Evolutionary conservation across 1,140 invertebrate species (phyloP).

Genomic region (Nomia melanderi): DNA sequence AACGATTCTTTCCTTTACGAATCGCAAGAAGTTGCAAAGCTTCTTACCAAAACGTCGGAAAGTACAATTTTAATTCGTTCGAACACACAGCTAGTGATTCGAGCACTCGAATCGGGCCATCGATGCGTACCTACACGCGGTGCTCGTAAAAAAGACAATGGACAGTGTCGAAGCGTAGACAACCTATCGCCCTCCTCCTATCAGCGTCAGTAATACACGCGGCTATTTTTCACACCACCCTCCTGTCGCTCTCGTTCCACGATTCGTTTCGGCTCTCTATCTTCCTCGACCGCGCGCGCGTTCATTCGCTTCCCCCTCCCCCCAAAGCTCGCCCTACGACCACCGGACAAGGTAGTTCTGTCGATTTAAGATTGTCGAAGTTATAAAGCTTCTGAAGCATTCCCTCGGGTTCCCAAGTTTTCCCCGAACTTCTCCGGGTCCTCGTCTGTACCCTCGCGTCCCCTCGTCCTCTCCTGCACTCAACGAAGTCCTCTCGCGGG

Average conservation of each 20-base stretch:
- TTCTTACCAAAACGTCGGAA: too few relatives aligned
- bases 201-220: conserved; percentile 42
- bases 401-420: conserved; percentile 65
- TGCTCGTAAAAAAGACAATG: conserved; percentile 45
- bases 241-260: background rate
- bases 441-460: conserved; percentile 22
- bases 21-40: too few relatives aligned
- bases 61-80: too few relatives aligned
- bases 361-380: conserved; percentile 69
- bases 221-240: conserved; percentile 50
- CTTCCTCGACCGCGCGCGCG: conserved; percentile 5
- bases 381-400: conserved; percentile 68
- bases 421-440: conserved; percentile 40
- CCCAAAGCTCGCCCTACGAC: conserved; percentile 29
- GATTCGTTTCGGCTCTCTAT: background rate
- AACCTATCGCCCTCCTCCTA: conserved; percentile 19
- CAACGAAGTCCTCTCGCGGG: background rate
- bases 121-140: conserved; percentile 7
- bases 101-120: background rate
- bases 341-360: conserved; percentile 57
- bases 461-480: background rate
- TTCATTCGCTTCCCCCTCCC: conserved; percentile 17
- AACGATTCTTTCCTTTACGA: too few relatives aligned
- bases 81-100: background rate
- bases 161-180: conserved; percentile 48